phyloP scores from a whole-genome alignment of 2,113 vertebrate species.

The Fregetta grallaria region DNA sequence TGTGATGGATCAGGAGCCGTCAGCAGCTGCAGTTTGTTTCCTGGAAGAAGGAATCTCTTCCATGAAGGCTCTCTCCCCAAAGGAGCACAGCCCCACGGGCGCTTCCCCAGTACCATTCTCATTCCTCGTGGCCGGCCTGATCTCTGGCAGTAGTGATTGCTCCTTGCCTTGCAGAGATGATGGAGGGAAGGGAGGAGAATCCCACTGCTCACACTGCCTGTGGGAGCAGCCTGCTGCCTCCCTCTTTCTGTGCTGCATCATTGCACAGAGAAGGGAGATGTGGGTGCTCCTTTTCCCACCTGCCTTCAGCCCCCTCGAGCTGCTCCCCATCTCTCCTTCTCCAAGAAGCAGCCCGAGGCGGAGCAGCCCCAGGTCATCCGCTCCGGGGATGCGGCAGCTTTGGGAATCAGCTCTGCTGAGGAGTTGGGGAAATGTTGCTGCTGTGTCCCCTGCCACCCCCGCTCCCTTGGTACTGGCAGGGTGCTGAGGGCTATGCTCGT shows the following conservation, averaged over 20 bases:
- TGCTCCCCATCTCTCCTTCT: neutral
- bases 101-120: fast-evolving
- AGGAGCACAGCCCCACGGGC: neutral
- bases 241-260: neutral
- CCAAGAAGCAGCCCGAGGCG: neutral
- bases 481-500: neutral
- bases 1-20: fast-evolving
- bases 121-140: fast-evolving
- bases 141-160: neutral
- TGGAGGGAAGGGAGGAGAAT: neutral
- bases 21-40: neutral
- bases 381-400: neutral
- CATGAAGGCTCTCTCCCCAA: neutral
- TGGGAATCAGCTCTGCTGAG: neutral
- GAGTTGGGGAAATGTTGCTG: neutral
- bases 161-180: neutral
- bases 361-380: neutral
- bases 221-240: neutral
- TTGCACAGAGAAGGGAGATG: neutral
- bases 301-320: neutral
- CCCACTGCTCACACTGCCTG: neutral
- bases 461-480: neutral
- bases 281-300: neutral
- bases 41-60: neutral
- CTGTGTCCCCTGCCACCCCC: neutral